Evolutionary conservation across 30 jellyfish, hydroid and myxozoan species (phyloP).

Genomic region (Nemopilema nomurai): DNA sequence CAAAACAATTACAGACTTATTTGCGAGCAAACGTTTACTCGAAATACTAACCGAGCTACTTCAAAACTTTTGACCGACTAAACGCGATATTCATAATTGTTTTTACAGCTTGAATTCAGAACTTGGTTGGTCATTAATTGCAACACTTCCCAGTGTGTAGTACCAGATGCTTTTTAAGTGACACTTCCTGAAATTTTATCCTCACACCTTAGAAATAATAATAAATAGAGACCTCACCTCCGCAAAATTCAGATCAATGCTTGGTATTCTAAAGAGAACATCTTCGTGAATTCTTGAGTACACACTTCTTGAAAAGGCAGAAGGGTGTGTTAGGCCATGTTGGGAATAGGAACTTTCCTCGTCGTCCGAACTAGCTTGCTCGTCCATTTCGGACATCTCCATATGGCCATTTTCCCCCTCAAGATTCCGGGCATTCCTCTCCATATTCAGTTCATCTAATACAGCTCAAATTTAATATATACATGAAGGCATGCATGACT

Average conservation of each 20-base stretch:
- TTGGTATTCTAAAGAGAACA: conserved; percentile 42
- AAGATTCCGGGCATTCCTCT: not conserved
- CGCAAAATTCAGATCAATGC: conserved; percentile 15
- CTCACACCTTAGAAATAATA: not conserved
- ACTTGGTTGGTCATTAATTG: not conserved
- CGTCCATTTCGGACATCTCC: not conserved
- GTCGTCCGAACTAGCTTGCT: conserved; percentile 27
- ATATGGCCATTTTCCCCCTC: not conserved
- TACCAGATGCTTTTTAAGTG: conserved; percentile 10
- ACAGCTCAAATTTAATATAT: not conserved
- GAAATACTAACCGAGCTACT: too few relatives aligned
- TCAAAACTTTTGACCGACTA: too few relatives aligned
- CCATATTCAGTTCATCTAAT: conserved; percentile 6
- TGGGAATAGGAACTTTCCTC: conserved; percentile 29
- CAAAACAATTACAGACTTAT: not conserved
- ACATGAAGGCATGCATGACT: not conserved
- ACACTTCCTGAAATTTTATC: not conserved
- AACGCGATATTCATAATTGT: too few relatives aligned
- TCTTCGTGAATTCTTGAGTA: conserved; percentile 59
- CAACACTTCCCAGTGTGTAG: not conserved
- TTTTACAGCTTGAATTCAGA: not conserved
- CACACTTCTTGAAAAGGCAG: conserved; percentile 16
- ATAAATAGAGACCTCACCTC: conserved; percentile 28
- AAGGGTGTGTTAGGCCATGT: conserved; percentile 35
- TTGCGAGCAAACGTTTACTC: not conserved